Base-by-base conservation (phyloP, 2,113 vertebrate species). In the Pseudorhombus dupliciocellatus region DNA sequence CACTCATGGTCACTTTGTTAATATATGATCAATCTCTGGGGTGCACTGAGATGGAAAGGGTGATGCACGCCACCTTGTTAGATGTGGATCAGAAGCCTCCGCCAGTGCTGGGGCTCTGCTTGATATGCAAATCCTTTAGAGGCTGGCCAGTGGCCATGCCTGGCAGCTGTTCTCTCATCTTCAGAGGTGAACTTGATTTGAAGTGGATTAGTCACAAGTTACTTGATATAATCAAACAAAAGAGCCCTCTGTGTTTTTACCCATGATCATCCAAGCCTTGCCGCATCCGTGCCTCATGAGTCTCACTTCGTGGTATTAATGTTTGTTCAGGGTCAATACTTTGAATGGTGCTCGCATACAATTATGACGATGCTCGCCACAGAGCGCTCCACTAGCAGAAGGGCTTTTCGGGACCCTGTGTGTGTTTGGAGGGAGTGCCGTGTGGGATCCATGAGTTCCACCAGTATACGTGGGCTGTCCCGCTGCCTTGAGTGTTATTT, bases 71-170 rank as follows among this genome's bases (percentile, higher is more conserved):
- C 67, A 52, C 70, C 44, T 28, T 53, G 42, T 55, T 40, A 67
- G 15, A 53, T 58, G 66, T 66, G 68, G 71, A 73, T 55, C 42
- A 54, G 56, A 59, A 51, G 50, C 25, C 31, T 66, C 50, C 51
- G 37, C 65, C 31, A 26, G 20, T n/a, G 16, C 54, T 56, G 0
- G 30, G 30, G n/a, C 67, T 62, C 53, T 48, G 48, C 69, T 77
- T 85, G 40, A 81, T 75, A 80, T 81, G 70, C 66, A 81, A 70
- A 76, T 79, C n/a, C 46, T 37, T 75, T 37, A 60, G 15, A 24
- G 42, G 50, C 70, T 67, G 44, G 5, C 26, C 26, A 56, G 54
- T 56, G 52, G 52, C 56, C 46, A 21, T 70, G 37, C 22, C 73
- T 61, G 25, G 73, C 75, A 75, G 76, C 64, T 77, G 57, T 56